phyloP scores from a whole-genome alignment of 2,888 invertebrate genomes.

The Phortica magna region DNA sequence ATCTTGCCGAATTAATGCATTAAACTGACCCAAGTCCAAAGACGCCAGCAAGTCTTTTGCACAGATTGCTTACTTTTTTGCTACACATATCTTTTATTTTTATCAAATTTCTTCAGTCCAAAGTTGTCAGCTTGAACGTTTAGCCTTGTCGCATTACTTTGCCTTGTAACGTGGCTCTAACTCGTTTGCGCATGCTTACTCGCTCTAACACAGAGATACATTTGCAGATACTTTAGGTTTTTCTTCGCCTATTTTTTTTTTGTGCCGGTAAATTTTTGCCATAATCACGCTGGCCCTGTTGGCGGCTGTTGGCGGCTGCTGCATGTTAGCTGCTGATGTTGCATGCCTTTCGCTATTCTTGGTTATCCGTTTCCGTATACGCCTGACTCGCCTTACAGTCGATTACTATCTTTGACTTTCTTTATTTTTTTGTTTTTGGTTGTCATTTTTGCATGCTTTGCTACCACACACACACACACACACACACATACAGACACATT shows the following conservation, averaged over 20 bases:
- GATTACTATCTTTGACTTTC: background rate
- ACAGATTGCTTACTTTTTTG: background rate
- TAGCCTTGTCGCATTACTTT: constrained; percentile 71
- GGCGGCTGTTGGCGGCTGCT: background rate
- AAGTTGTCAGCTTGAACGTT: constrained; percentile 68
- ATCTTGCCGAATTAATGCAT: background rate
- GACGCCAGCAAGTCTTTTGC: constrained; percentile 35
- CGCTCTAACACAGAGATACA: background rate
- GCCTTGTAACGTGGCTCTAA: background rate
- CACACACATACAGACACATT: background rate
- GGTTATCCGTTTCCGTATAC: constrained; percentile 47
- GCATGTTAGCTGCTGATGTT: constrained; percentile 1
- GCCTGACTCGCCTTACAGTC: constrained; percentile 40
- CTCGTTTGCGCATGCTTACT: constrained; percentile 53
- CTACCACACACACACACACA: background rate
- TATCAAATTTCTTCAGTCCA: constrained; percentile 43
- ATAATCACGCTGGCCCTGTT: constrained; percentile 58
- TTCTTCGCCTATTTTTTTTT: constrained; percentile 29
- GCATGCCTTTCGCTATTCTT: constrained; percentile 27
- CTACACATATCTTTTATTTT: background rate
- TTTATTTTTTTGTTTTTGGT: constrained; percentile 1
- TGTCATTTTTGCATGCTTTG: background rate
- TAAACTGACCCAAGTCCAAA: background rate
- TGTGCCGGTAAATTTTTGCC: constrained; percentile 61
- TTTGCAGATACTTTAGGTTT: background rate